A percentile compares a stretch with the other conserved stretches of the same genome.
phyloP scores from a whole-genome alignment of 2,888 invertebrate species.

The Troides helena region DNA sequence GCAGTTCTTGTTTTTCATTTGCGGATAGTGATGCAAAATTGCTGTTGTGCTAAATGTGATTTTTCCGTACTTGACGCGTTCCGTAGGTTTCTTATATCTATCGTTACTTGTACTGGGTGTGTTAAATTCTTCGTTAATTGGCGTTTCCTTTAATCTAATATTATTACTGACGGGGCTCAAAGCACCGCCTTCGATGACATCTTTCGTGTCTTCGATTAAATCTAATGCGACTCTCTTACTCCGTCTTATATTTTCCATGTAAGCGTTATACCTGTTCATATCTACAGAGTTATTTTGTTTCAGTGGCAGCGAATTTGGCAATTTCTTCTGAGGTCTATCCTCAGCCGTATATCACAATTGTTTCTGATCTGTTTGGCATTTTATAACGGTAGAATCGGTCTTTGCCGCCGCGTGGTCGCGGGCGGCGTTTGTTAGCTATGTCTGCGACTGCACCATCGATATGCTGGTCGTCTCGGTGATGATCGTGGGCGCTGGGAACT shows the following conservation, averaged over 20 bases:
- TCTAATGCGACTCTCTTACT: slow-evolving; percentile 67
- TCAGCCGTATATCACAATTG: slow-evolving; percentile 77
- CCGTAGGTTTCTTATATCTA: slow-evolving; percentile 54
- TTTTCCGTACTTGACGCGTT: slow-evolving; percentile 69
- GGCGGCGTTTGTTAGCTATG: slow-evolving; percentile 83
- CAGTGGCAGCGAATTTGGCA: slow-evolving; percentile 71
- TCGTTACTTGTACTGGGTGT: slow-evolving; percentile 61
- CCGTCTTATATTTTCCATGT: slow-evolving; percentile 68
- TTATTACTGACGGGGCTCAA: slow-evolving; percentile 42
- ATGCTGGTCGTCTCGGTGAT: slow-evolving; percentile 86
- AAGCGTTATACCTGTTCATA: slow-evolving; percentile 70
- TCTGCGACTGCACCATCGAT: slow-evolving; percentile 84
- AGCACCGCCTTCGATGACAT: slow-evolving; percentile 51
- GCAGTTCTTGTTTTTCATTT: slow-evolving; percentile 52
- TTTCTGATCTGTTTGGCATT: slow-evolving; percentile 53
- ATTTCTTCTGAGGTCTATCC: slow-evolving; percentile 60
- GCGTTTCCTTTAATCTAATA: slow-evolving; percentile 45
- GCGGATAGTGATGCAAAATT: slow-evolving; percentile 73
- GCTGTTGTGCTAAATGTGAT: slow-evolving; percentile 74
- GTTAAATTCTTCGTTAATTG: slow-evolving; percentile 52
- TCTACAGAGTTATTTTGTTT: slow-evolving; percentile 72
- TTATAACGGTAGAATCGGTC: slow-evolving; percentile 49
- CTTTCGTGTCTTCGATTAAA: slow-evolving; percentile 66
- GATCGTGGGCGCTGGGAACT: slow-evolving; percentile 81
- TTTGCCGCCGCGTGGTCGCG: slow-evolving; percentile 68